Percentiles rank a stretch among this genome's conserved stretches.
Conservation (phyloP, 1,140 invertebrate species). For the Galendromus occidentalis region DNA sequence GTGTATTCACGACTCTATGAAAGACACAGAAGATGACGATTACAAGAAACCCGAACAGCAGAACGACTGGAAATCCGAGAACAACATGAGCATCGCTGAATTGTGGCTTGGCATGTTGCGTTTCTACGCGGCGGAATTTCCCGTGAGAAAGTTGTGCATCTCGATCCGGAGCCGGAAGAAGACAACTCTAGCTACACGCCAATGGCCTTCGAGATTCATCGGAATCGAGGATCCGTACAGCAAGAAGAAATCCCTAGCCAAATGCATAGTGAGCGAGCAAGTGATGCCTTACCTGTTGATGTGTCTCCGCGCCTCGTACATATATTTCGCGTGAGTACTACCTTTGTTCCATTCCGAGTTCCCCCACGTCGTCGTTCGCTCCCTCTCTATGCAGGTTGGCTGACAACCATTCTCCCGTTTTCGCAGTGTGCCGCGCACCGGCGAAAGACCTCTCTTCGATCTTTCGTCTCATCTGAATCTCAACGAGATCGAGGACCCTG, state of each 20-base stretch:
- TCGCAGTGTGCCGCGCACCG: neutral
- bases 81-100: slow-evolving; percentile 32
- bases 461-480: neutral
- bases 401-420: neutral
- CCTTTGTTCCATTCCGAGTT: neutral
- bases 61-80: slow-evolving; percentile 21
- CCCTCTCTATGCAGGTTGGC: neutral
- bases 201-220: neutral
- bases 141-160: neutral
- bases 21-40: slow-evolving; percentile 17
- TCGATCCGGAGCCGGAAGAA: neutral
- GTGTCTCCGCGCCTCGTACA: neutral
- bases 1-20: slow-evolving; percentile 21
- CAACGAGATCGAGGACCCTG: neutral
- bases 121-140: slow-evolving; percentile 38
- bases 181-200: neutral
- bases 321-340: neutral
- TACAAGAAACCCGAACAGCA: neutral
- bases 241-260: neutral
- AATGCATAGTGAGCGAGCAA: neutral
- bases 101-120: slow-evolving; percentile 37
- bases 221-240: neutral
- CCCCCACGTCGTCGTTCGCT: neutral
- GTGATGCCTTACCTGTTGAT: neutral
- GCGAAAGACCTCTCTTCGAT: neutral